Evolutionary conservation across 53 echinoderm and acorn worm species (phyloP).

Genomic region (Temnopleurus reevesii): DNA sequence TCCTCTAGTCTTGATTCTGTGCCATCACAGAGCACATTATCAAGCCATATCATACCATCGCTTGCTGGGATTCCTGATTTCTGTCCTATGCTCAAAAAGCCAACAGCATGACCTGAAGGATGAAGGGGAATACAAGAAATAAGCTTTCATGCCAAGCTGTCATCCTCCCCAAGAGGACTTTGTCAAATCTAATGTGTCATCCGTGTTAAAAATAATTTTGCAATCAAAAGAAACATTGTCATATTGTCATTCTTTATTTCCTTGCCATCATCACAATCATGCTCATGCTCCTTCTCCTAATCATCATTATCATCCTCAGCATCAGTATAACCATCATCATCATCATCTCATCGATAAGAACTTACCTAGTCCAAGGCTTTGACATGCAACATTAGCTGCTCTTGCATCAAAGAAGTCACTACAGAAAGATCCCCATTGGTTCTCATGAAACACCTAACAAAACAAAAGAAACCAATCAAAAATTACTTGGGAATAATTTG

Average conservation of each 20-base stretch:
- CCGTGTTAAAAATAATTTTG: too few species aligned
- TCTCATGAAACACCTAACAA: slow-evolving; percentile 68
- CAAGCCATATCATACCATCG: slow-evolving; percentile 81
- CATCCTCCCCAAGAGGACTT: too few species aligned
- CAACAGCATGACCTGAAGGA: slow-evolving; percentile 61
- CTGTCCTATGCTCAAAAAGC: slow-evolving; percentile 44
- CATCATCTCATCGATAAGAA: background rate
- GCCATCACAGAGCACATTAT: slow-evolving; percentile 82
- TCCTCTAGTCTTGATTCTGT: slow-evolving; percentile 63
- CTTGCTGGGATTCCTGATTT: slow-evolving; percentile 54
- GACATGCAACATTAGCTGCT: slow-evolving; percentile 79
- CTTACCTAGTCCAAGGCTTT: slow-evolving; percentile 82
- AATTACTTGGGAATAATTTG: too few species aligned
- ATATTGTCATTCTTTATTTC: too few species aligned
- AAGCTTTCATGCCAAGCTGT: too few species aligned
- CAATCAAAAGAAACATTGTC: too few species aligned
- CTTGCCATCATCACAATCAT: background rate
- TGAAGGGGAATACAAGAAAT: background rate
- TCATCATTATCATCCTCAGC: background rate
- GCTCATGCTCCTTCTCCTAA: background rate
- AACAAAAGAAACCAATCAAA: background rate
- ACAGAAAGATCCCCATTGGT: slow-evolving; percentile 92
- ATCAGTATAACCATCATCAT: background rate
- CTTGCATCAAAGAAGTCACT: slow-evolving; percentile 65
- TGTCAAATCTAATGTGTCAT: too few species aligned